phyloP scores from a whole-genome alignment of 2,113 vertebrate species.

The Tyto alba region DNA sequence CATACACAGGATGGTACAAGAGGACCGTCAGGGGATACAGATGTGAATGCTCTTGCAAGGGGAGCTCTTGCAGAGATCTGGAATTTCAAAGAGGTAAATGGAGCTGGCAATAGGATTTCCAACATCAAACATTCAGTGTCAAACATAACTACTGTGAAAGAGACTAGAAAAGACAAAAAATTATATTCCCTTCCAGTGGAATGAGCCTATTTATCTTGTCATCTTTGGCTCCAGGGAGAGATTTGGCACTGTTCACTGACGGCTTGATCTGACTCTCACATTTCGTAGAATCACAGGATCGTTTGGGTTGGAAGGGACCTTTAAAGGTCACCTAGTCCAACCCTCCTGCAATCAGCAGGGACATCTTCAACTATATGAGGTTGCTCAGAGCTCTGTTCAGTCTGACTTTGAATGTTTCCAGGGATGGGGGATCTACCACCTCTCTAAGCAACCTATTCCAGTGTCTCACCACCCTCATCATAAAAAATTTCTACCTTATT shows the following conservation, averaged over 20 bases:
- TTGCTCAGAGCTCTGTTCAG: background rate
- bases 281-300: background rate
- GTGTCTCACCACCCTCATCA: background rate
- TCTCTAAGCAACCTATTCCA: background rate
- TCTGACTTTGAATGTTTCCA: background rate
- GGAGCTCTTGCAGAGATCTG: background rate
- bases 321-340: background rate
- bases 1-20: background rate
- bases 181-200: background rate
- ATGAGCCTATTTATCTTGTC: background rate
- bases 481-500: background rate
- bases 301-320: background rate
- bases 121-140: background rate
- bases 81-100: background rate
- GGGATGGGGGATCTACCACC: background rate
- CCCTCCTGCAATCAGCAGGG: background rate
- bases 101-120: background rate
- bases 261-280: background rate
- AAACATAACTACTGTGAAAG: background rate
- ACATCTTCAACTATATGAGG: background rate
- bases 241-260: background rate
- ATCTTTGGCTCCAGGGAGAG: background rate
- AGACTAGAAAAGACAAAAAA: background rate
- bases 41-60: background rate
- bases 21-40: background rate